These are phyloP conservation scores for Aradophagus sp. DNA, from an alignment of 1,140 invertebrate species.

Conservation along the genomic window DNA sequence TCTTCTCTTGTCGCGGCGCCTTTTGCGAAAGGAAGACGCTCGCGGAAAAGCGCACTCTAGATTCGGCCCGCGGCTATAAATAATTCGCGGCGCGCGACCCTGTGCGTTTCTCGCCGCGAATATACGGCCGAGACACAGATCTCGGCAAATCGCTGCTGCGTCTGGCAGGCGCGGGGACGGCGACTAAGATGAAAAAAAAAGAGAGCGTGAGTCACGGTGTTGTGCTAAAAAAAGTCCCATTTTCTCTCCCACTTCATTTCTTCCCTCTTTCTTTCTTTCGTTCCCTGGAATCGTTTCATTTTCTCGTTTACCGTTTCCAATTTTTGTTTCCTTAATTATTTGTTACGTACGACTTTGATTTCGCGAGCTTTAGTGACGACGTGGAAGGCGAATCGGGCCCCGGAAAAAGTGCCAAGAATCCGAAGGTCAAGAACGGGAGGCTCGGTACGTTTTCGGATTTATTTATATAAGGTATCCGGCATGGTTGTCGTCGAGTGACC, in stretches of 20 bases:
- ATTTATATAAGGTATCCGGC: slow-evolving; percentile 37
- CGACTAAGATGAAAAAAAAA: slow-evolving; percentile 38
- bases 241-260: background rate
- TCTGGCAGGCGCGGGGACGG: slow-evolving; percentile 44
- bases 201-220: slow-evolving; percentile 30
- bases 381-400: background rate
- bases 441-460: slow-evolving; percentile 6
- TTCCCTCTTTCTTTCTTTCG: background rate
- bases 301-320: background rate
- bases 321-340: too few species aligned
- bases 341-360: too few species aligned
- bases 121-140: slow-evolving; percentile 57
- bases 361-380: background rate
- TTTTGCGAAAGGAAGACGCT: too few species aligned
- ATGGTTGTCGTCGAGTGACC: background rate
- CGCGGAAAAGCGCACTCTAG: slow-evolving; percentile 56
- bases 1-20: too few species aligned
- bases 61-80: slow-evolving; percentile 53
- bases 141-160: slow-evolving; percentile 47
- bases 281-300: background rate
- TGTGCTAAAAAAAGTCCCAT: slow-evolving; percentile 2
- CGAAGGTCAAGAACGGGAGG: slow-evolving; percentile 41
- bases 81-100: slow-evolving; percentile 53
- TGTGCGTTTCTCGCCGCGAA: slow-evolving; percentile 53
- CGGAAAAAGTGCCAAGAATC: slow-evolving; percentile 49